Percentiles rank a stretch among this genome's conserved stretches.
These are phyloP conservation scores for Lithophane ornitopus DNA, from an alignment of 2,888 invertebrate species.

Conservation along the genomic window DNA sequence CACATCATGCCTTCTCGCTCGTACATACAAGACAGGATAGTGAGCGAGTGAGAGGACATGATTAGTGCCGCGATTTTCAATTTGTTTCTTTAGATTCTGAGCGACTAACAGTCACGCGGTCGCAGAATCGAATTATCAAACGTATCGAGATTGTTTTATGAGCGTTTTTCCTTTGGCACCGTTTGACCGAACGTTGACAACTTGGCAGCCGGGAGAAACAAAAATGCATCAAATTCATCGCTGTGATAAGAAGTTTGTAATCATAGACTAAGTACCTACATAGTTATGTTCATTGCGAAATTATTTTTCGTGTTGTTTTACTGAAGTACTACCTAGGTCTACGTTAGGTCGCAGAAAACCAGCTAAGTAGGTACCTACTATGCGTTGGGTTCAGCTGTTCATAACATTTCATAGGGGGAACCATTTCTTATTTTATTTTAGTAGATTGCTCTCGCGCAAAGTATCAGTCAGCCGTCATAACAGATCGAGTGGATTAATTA, in stretches of 20 bases:
- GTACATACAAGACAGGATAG: neutral
- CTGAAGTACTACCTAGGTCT: too few species aligned
- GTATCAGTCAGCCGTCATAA: neutral
- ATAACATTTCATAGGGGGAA: neutral
- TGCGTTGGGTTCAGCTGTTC: neutral
- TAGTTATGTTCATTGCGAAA: too few species aligned
- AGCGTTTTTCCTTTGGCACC: slow-evolving; percentile 1
- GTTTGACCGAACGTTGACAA: neutral
- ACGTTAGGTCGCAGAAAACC: too few species aligned
- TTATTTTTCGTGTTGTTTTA: neutral
- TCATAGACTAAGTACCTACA: too few species aligned
- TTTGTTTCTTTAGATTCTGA: neutral
- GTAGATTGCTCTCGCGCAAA: neutral
- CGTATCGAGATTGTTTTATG: fast-evolving
- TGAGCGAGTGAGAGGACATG: neutral
- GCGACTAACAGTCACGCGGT: slow-evolving; percentile 24
- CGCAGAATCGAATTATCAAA: neutral
- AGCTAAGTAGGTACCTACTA: too few species aligned
- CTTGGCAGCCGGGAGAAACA: neutral
- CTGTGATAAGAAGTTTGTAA: neutral
- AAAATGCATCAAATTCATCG: neutral
- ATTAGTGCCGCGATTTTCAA: slow-evolving; percentile 5
- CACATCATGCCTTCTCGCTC: slow-evolving; percentile 21
- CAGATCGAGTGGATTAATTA: too few species aligned
- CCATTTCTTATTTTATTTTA: neutral